These are phyloP conservation scores for Chiloscyllium punctatum DNA, from an alignment of 2,797 vertebrate genomes.

Conservation along the genomic window DNA sequence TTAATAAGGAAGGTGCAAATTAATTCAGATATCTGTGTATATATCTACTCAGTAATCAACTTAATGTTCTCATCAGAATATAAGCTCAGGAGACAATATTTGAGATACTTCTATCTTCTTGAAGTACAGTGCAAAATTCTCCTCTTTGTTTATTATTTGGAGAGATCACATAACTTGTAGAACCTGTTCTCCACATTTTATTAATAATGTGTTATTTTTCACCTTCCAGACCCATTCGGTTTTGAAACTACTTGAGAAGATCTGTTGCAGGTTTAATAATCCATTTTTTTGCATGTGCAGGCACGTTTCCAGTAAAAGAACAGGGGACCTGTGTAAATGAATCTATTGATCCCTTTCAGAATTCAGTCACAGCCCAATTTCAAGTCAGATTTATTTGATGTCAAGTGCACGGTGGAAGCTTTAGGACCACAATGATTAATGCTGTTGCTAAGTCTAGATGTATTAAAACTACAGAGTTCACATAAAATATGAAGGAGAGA, in stretches of 20 bases:
- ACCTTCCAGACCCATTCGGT: conserved; percentile 43
- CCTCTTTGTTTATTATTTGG: conserved; percentile 41
- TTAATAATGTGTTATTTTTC: conserved; percentile 44
- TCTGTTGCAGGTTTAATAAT: conserved; percentile 51
- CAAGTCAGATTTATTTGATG: conserved; percentile 57
- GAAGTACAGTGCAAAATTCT: background rate
- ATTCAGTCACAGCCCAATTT: conserved; percentile 56
- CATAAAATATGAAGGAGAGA: conserved; percentile 21
- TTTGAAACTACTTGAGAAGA: conserved; percentile 45
- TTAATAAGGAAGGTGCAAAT: background rate
- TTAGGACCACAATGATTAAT: conserved; percentile 55
- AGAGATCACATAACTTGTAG: conserved; percentile 40
- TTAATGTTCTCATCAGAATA: background rate
- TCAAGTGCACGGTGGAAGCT: conserved; percentile 50
- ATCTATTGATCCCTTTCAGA: conserved; percentile 61
- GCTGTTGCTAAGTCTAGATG: conserved; percentile 45
- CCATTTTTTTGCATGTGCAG: conserved; percentile 51
- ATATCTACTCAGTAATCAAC: background rate
- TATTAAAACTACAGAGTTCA: conserved; percentile 45
- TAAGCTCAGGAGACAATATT: background rate
- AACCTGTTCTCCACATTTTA: conserved; percentile 46
- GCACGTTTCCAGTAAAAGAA: conserved; percentile 53
- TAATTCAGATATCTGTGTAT: background rate
- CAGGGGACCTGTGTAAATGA: conserved; percentile 51
- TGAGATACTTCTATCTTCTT: background rate